A percentile compares a stretch with the other conserved stretches of the same genome.
These are phyloP conservation scores for Carettochelys insculpta DNA, from an alignment of 2,113 vertebrate species.

Conservation along the genomic window DNA sequence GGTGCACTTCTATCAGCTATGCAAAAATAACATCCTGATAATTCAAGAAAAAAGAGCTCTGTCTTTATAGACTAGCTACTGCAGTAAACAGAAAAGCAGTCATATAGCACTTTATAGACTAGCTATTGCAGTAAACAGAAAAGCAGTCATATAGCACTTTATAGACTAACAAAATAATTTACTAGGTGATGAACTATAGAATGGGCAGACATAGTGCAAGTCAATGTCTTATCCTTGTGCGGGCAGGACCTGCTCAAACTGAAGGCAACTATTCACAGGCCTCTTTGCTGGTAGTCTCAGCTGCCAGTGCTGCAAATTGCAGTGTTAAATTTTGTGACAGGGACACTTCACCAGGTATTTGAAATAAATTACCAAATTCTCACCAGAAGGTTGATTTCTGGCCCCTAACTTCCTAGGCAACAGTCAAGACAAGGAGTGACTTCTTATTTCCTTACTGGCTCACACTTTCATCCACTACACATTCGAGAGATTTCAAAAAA, in stretches of 20 bases:
- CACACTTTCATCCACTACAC: not conserved
- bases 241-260: not conserved
- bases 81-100: too few species aligned
- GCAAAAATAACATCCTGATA: not conserved
- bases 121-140: too few species aligned
- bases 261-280: not conserved
- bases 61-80: not conserved
- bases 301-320: accelerated
- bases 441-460: accelerated
- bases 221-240: accelerated
- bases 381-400: not conserved
- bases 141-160: too few species aligned
- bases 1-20: not conserved
- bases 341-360: not conserved
- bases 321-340: not conserved
- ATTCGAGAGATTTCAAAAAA: not conserved
- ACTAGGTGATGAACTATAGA: too few species aligned
- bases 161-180: too few species aligned
- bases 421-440: not conserved
- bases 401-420: not conserved
- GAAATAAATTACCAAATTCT: accelerated
- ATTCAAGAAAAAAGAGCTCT: not conserved
- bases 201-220: accelerated
- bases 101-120: too few species aligned
- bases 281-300: accelerated